A percentile compares a stretch with the other conserved stretches of the same genome.
phyloP scores from a whole-genome alignment of 2,797 vertebrate genomes.

The Hafferia zeledoni region DNA sequence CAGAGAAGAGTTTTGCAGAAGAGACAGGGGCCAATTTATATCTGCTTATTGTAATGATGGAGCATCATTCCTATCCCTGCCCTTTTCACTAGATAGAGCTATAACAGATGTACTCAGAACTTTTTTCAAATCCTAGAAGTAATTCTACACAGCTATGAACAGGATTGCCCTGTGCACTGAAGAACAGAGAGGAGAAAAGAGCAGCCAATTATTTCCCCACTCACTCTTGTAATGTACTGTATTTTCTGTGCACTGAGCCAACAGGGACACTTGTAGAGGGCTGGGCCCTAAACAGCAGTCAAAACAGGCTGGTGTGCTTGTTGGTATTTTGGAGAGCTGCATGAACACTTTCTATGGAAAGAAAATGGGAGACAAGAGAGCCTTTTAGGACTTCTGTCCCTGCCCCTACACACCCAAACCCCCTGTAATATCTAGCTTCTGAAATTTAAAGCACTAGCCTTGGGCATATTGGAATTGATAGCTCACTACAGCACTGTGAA shows the following conservation, averaged over 20 bases:
- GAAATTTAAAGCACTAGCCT: neutral
- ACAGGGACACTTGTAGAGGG: neutral
- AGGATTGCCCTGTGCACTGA: neutral
- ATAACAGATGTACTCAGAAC: neutral
- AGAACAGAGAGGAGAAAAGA: neutral
- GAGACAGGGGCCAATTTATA: neutral
- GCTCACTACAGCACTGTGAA: neutral
- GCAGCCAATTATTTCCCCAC: neutral
- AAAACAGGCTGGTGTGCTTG: neutral
- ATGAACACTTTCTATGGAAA: neutral
- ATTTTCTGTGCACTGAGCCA: neutral
- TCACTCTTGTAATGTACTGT: neutral
- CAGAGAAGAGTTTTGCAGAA: neutral
- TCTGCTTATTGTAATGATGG: neutral
- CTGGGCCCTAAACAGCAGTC: neutral
- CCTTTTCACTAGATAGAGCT: neutral
- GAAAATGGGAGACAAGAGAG: neutral
- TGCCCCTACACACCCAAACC: neutral
- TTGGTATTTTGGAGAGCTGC: neutral
- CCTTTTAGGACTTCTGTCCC: neutral
- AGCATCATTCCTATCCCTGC: neutral
- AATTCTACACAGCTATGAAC: neutral
- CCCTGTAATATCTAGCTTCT: neutral
- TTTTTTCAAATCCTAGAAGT: neutral
- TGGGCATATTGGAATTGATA: neutral